Evolutionary conservation across 2,113 vertebrate genomes (phyloP).

Genomic region (Leptosomus discolor): DNA sequence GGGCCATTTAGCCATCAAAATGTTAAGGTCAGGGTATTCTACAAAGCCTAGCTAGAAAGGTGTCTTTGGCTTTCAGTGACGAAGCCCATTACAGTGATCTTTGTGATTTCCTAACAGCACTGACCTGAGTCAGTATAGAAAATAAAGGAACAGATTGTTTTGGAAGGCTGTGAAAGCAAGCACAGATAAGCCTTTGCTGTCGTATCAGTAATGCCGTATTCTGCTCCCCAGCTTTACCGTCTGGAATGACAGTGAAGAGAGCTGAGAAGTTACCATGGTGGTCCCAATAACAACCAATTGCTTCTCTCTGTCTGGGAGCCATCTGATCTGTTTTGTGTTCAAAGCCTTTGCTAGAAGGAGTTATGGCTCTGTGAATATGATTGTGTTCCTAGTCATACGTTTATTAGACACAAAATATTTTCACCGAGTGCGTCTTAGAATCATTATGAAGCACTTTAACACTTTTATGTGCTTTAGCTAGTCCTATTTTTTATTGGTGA

Average conservation of each 20-base stretch:
- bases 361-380: not conserved
- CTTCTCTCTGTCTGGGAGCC: not conserved
- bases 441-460: not conserved
- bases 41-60: not conserved
- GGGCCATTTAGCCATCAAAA: not conserved
- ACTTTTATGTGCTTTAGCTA: not conserved
- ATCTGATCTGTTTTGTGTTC: constrained; percentile 24
- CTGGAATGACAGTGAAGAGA: not conserved
- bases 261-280: not conserved
- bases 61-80: fast-evolving
- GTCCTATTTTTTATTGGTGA: not conserved
- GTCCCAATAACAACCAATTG: not conserved
- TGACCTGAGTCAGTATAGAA: not conserved
- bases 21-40: not conserved
- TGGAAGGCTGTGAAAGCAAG: not conserved
- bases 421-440: not conserved
- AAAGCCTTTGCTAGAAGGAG: constrained; percentile 16
- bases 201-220: not conserved
- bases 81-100: not conserved
- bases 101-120: not conserved
- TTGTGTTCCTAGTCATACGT: constrained; percentile 12
- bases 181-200: not conserved
- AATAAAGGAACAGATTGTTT: not conserved
- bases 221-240: not conserved
- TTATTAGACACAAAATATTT: constrained; percentile 48